Conservation (phyloP, 2,888 invertebrate genomes). For the Tuberolachnus salignus region DNA sequence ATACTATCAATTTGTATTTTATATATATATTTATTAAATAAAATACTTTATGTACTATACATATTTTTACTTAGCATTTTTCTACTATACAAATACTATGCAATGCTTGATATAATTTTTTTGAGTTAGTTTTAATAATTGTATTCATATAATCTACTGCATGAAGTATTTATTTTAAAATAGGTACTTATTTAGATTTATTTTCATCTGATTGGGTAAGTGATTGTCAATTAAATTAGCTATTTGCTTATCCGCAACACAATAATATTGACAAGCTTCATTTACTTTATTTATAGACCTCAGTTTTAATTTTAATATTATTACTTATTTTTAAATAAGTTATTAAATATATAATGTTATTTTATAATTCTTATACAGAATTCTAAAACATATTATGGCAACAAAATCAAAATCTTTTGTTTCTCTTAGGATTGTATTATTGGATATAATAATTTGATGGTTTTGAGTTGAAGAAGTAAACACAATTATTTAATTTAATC, state of each 20-base stretch:
- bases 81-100: neutral
- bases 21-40: neutral
- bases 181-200: conserved; percentile 31
- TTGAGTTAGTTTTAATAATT: conserved; percentile 5
- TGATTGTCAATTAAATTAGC: conserved; percentile 26
- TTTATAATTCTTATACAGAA: neutral
- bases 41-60: neutral
- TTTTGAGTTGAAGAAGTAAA: neutral
- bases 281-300: conserved; percentile 11
- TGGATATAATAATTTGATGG: neutral
- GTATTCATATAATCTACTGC: conserved; percentile 31
- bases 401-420: neutral
- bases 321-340: neutral
- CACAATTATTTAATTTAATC: neutral
- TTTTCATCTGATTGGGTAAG: conserved; percentile 50
- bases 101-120: conserved; percentile 10
- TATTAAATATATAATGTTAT: neutral
- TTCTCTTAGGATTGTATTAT: neutral
- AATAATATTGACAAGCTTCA: conserved; percentile 26
- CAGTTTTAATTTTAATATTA: neutral
- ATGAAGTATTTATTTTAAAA: conserved; percentile 40
- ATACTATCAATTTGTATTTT: conserved; percentile 18
- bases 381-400: too few species aligned
- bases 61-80: neutral
- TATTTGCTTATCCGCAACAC: conserved; percentile 15